Base-by-base conservation (phyloP, 2,888 invertebrate genomes). In the Oscheius sp. region DNA sequence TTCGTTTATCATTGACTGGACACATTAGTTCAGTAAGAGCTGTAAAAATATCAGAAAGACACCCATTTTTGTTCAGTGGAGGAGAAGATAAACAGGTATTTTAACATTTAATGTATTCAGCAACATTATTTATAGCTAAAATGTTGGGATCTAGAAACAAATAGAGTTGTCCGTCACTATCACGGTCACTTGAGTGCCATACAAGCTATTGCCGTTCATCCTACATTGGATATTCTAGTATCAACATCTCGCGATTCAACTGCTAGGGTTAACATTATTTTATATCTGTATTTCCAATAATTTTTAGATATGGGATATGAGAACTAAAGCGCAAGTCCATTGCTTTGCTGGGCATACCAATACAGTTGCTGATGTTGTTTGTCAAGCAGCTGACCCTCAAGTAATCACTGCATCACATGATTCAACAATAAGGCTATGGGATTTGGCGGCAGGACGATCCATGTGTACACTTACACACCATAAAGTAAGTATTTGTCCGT, bases 61-160 rank as follows among this genome's bases (percentile, higher is more conserved):
- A 99, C 89, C 98, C 98, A 1, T 99, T 98, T 87, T 88, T 99
- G 51, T 99, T 99, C 89, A 95, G 95, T 75, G 96, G 95, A 86
- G 97, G 98, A 12, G 98, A 99, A 89, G 98, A 99, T 88, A 91
- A 97, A 82, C 95, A 95, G 89, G 85, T 62, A 20, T 1, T 14
- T 20, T 22, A 9, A 22, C 0, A 26, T 44, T 57, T 57, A 20
- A 1, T 24, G 41, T 5, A 44, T 1, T 9, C 26, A n/a, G 12
- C 14, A 26, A 26, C 14, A 9, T 17, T 12, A 12, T 26, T 41
- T 41, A 41, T 6, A 84, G 84, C 97, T 98, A 0, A 98, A 97
- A 89, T 99, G 98, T 86, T 99, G 98, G 98, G 98, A 99, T 89
- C 89, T 99, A 32, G 98, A 99, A 88, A 95, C 97, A 85, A 99